Conservation (phyloP, 2,797 vertebrate genomes). For the Yasuhikotakia modesta region DNA sequence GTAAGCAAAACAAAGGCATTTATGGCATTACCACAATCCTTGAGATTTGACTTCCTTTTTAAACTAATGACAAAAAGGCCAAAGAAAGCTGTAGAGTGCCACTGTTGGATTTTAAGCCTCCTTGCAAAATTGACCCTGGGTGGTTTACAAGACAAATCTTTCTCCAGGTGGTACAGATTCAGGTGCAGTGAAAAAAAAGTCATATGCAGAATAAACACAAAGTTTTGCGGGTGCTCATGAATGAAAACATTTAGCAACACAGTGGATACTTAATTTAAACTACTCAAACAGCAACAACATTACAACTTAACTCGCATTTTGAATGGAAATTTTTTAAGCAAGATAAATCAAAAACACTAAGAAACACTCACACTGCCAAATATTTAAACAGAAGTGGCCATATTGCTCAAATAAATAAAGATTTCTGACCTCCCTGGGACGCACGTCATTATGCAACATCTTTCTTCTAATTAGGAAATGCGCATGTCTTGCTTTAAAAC, state of each 20-base stretch:
- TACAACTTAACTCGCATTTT: background rate
- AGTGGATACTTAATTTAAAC: background rate
- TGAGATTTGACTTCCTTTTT: conserved; percentile 49
- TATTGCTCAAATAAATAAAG: background rate
- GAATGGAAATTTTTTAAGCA: background rate
- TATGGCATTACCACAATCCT: conserved; percentile 37
- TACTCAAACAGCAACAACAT: background rate
- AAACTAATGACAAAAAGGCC: conserved; percentile 24
- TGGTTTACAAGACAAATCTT: background rate
- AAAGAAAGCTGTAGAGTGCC: background rate
- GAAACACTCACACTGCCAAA: no score
- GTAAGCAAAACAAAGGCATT: conserved; percentile 44
- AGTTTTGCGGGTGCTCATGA: background rate
- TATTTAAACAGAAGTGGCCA: no score
- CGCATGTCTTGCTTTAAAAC: background rate
- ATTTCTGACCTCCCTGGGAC: background rate
- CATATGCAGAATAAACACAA: background rate
- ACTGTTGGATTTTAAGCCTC: background rate
- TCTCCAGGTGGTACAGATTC: background rate
- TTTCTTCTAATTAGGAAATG: conserved; percentile 19
- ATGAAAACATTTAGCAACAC: background rate
- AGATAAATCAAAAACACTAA: no score
- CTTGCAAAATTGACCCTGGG: conserved; percentile 1
- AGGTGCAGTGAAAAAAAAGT: background rate
- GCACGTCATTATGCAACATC: conserved; percentile 6